Percentiles rank a stretch among this genome's conserved stretches.
Evolutionary conservation across 2,113 vertebrate species (phyloP).

Genomic region (Coracopsis vasa): DNA sequence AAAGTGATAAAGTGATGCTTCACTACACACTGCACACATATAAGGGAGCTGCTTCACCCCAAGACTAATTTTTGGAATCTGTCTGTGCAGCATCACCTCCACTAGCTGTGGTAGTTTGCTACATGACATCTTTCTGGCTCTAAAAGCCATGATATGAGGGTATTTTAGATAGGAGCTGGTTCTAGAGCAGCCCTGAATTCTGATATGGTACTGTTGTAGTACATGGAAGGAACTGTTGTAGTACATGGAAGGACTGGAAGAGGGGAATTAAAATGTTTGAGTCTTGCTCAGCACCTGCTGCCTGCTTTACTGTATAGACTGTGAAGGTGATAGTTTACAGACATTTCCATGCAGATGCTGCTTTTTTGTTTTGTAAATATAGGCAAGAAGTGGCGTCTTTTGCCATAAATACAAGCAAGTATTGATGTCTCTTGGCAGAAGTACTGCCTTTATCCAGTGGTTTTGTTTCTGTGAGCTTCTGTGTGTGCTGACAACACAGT

Average conservation of each 20-base stretch:
- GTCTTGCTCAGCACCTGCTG: neutral
- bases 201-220: neutral
- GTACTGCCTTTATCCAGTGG: neutral
- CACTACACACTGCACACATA: fast-evolving
- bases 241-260: too few species aligned
- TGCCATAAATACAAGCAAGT: neutral
- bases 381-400: neutral
- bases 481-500: neutral
- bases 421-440: neutral
- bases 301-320: too few species aligned
- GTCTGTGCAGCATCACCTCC: neutral
- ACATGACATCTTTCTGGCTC: fast-evolving
- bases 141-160: fast-evolving
- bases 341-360: neutral
- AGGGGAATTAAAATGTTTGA: neutral
- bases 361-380: neutral
- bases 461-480: neutral
- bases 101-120: neutral
- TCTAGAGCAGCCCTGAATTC: neutral
- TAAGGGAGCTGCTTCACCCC: neutral
- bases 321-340: neutral
- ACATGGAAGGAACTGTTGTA: too few species aligned
- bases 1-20: fast-evolving
- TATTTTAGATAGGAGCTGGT: neutral
- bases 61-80: neutral